Evolutionary conservation across 2,888 invertebrate genomes (phyloP).

Genomic region (Crioceris asparagi): DNA sequence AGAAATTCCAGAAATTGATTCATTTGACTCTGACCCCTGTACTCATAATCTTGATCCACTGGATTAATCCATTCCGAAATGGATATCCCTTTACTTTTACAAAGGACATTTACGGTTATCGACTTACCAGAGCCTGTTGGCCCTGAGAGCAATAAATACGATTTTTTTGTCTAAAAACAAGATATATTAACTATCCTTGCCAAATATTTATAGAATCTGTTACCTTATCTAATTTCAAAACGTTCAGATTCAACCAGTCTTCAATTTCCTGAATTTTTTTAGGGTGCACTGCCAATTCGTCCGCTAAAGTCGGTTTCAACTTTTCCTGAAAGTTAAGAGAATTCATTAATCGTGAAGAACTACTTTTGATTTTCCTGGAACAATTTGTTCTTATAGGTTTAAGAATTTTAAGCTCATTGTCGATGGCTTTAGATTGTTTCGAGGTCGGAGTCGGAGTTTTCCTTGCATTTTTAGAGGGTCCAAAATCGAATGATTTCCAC

Average conservation of each 20-base stretch:
- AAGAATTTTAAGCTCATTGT: not conserved
- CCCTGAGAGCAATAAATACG: conserved; percentile 41
- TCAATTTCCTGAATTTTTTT: conserved; percentile 67
- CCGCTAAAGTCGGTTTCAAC: conserved; percentile 46
- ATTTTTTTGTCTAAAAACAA: conserved; percentile 1
- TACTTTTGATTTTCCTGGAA: not conserved
- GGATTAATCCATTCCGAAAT: conserved; percentile 79
- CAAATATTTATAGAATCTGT: conserved; percentile 1
- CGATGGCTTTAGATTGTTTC: not conserved
- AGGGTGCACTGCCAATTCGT: conserved; percentile 61
- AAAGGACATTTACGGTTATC: conserved; percentile 55
- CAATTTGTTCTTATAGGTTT: not conserved
- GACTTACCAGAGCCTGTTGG: conserved; percentile 83
- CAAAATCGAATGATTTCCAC: conserved; percentile 28
- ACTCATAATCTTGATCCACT: conserved; percentile 52
- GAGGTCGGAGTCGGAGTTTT: conserved; percentile 2
- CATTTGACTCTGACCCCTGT: conserved; percentile 48
- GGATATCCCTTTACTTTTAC: conserved; percentile 47
- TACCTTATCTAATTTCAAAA: conserved; percentile 15
- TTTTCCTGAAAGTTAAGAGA: conserved; percentile 48
- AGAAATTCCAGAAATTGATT: conserved; percentile 67
- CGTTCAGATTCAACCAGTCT: conserved; percentile 47
- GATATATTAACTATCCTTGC: not conserved
- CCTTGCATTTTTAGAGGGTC: conserved; percentile 18
- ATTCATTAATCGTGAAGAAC: conserved; percentile 5